phyloP scores from a whole-genome alignment of 2,797 vertebrate genomes.

The Cirrhinus molitorella region DNA sequence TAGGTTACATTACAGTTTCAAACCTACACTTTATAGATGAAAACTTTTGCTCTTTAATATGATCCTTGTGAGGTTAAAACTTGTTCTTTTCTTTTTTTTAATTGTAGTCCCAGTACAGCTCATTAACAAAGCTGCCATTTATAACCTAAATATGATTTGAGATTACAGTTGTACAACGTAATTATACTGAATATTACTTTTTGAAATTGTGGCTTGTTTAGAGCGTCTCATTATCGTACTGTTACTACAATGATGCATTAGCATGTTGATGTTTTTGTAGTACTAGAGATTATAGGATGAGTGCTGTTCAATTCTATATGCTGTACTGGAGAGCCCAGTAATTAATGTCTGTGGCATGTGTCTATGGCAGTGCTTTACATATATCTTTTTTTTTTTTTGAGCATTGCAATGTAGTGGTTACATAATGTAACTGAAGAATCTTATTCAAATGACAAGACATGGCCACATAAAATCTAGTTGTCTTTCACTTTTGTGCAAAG shows the following conservation, averaged over 20 bases:
- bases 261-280: background rate
- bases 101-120: background rate
- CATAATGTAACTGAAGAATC: background rate
- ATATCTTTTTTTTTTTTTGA: background rate
- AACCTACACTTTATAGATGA: background rate
- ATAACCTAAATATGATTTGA: constrained; percentile 13
- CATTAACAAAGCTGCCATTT: background rate
- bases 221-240: background rate
- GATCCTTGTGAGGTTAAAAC: background rate
- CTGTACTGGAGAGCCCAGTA: background rate
- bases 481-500: constrained; percentile 1
- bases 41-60: background rate
- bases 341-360: background rate
- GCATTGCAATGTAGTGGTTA: background rate
- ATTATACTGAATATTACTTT: background rate
- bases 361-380: background rate
- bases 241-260: background rate
- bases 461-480: background rate
- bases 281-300: background rate
- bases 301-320: background rate
- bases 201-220: constrained; percentile 16
- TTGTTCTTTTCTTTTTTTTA: background rate
- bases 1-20: background rate
- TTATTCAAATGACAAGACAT: background rate
- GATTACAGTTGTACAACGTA: constrained; percentile 1